Evolutionary conservation across 2,113 vertebrate species (phyloP).

Genomic region (Addax nasomaculatus): DNA sequence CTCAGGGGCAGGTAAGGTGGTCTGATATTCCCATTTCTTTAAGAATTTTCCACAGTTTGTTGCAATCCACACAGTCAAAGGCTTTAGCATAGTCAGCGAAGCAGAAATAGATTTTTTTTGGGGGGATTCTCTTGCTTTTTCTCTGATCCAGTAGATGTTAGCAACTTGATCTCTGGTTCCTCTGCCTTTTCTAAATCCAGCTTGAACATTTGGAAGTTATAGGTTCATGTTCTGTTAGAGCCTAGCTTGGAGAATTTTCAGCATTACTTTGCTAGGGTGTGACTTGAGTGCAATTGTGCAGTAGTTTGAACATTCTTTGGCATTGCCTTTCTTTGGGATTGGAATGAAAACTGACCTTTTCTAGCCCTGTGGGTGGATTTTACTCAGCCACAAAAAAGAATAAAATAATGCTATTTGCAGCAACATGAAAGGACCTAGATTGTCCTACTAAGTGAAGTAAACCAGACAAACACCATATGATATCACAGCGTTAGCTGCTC

Average conservation of each 20-base stretch:
- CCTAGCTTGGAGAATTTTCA: not conserved
- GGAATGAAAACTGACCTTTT: not conserved
- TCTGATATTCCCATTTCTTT: not conserved
- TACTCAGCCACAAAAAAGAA: not conserved
- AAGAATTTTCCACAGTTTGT: not conserved
- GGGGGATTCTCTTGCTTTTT: not conserved
- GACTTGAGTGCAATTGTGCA: not conserved
- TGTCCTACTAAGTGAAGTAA: not conserved
- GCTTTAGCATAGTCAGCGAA: not conserved
- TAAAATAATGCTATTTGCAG: not conserved
- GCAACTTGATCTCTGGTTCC: not conserved
- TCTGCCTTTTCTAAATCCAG: not conserved
- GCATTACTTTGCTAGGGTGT: not conserved
- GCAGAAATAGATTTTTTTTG: not conserved
- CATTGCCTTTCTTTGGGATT: not conserved
- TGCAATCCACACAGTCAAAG: not conserved
- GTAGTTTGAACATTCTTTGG: not conserved
- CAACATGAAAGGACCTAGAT: not conserved
- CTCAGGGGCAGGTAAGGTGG: not conserved
- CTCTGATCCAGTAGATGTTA: not conserved
- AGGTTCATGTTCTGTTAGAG: not conserved
- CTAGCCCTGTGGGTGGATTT: not conserved
- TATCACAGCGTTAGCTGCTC: not conserved
- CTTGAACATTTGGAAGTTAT: not conserved
- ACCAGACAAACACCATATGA: not conserved